A percentile compares a stretch with the other conserved stretches of the same genome.
phyloP scores from a whole-genome alignment of 2,797 vertebrate genomes.

The Hipposideros larvatus region DNA sequence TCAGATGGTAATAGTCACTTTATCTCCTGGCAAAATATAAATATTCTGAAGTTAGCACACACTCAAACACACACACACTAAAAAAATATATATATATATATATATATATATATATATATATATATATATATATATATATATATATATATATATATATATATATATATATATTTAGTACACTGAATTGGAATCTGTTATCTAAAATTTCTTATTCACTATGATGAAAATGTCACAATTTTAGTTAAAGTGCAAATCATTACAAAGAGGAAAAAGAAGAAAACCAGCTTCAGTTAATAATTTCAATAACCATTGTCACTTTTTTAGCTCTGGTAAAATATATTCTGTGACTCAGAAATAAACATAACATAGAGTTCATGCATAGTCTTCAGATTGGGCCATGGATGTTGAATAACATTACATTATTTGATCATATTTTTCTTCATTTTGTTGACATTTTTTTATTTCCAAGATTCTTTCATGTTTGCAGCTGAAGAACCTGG shows the following conservation, averaged over 20 bases:
- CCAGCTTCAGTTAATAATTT: background rate
- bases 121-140: too few relatives aligned
- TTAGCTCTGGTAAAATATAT: background rate
- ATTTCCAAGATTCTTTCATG: background rate
- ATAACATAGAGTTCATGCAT: background rate
- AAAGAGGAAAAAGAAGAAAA: background rate
- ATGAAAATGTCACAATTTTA: constrained; percentile 9
- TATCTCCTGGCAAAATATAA: background rate
- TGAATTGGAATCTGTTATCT: background rate
- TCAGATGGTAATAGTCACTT: background rate
- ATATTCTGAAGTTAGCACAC: background rate
- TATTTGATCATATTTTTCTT: background rate
- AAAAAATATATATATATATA: too few relatives aligned
- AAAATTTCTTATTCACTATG: background rate
- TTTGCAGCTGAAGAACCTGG: background rate
- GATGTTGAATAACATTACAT: background rate
- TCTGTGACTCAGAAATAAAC: background rate
- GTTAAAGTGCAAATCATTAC: background rate
- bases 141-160: too few relatives aligned
- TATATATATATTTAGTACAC: background rate
- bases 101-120: too few relatives aligned
- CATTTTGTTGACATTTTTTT: background rate
- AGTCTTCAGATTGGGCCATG: background rate
- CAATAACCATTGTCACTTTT: background rate
- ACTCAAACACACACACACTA: too few relatives aligned